These are phyloP conservation scores for Aspiorhynchus laticeps DNA, from an alignment of 2,113 vertebrate genomes.

Conservation along the genomic window DNA sequence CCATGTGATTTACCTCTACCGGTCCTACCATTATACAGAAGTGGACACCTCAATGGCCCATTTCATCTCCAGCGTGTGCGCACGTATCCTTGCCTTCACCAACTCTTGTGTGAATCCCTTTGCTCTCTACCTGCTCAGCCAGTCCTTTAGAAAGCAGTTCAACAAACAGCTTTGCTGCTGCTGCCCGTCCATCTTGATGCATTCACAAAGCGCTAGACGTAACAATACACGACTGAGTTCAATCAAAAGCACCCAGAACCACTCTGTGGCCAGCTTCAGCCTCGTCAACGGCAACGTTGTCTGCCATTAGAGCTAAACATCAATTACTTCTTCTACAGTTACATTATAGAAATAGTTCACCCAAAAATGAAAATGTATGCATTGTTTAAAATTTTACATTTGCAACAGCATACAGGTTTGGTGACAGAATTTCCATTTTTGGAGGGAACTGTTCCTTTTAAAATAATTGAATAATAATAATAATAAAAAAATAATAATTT, in stretches of 20 bases:
- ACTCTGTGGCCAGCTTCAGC: slow-evolving; percentile 84
- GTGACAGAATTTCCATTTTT: neutral
- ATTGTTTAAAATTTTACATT: neutral
- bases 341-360: neutral
- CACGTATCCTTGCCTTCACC: slow-evolving; percentile 91
- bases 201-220: slow-evolving; percentile 75
- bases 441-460: neutral
- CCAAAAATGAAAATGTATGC: neutral
- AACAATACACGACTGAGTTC: slow-evolving; percentile 85
- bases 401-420: neutral
- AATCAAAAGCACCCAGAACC: slow-evolving; percentile 85
- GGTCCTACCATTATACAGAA: slow-evolving; percentile 92
- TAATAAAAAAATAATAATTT: neutral
- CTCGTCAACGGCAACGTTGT: slow-evolving; percentile 81
- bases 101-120: slow-evolving; percentile 97
- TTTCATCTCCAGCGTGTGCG: slow-evolving; percentile 85
- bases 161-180: slow-evolving; percentile 91
- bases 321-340: neutral
- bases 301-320: slow-evolving; percentile 75
- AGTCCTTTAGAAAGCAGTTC: slow-evolving; percentile 93
- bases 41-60: slow-evolving; percentile 92
- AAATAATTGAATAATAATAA: neutral
- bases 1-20: slow-evolving; percentile 92
- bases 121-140: slow-evolving; percentile 94
- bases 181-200: slow-evolving; percentile 67